These are phyloP conservation scores for Saccostrea cuccullata DNA, from an alignment of 1,140 invertebrate species.

Conservation along the genomic window DNA sequence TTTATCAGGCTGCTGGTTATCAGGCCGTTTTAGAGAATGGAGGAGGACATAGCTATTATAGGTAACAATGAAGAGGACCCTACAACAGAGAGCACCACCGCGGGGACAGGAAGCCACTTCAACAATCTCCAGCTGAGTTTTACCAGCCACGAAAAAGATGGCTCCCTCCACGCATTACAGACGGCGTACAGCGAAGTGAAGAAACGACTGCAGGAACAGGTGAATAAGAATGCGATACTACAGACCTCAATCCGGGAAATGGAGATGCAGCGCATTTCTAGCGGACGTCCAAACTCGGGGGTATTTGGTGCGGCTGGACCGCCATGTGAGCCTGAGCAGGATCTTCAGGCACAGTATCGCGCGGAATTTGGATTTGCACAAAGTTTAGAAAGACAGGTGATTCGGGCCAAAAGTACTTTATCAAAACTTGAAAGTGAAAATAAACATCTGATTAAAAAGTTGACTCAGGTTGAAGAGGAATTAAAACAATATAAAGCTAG, in stretches of 20 bases:
- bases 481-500: background rate
- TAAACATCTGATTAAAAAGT: conserved; percentile 47
- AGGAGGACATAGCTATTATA: conserved; percentile 22
- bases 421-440: conserved; percentile 25
- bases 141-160: conserved; percentile 41
- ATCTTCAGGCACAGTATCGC: conserved; percentile 1
- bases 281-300: conserved; percentile 15
- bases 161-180: conserved; percentile 50
- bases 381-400: conserved; percentile 34
- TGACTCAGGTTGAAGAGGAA: background rate
- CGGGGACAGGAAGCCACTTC: background rate
- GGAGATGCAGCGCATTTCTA: conserved; percentile 9
- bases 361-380: conserved; percentile 39
- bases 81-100: background rate
- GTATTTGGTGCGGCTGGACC: conserved; percentile 47
- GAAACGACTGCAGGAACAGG: conserved; percentile 47
- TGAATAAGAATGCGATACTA: conserved; percentile 34
- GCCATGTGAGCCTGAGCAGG: background rate
- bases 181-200: conserved; percentile 57
- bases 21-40: conserved; percentile 18
- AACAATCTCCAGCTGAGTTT: conserved; percentile 34
- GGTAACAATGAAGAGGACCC: background rate
- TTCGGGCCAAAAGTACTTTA: conserved; percentile 25
- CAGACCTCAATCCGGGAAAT: conserved; percentile 43
- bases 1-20: background rate